Base-by-base conservation (phyloP, 2,113 vertebrate species). In the Centropus bengalensis region DNA sequence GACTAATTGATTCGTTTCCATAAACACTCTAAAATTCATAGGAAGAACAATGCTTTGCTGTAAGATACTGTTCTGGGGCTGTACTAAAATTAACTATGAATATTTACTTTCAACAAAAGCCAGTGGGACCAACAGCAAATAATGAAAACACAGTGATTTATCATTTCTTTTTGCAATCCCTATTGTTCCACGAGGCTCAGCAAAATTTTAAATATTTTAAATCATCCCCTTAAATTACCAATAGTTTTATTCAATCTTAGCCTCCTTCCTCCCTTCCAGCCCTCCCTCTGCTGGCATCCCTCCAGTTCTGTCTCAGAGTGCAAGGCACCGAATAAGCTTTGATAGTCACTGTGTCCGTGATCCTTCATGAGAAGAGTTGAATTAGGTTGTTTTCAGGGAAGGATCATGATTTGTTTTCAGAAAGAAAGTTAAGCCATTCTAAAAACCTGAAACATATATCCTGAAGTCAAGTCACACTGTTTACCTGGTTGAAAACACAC, bases 1-100 rank as follows among this genome's bases (percentile, higher is more conserved):
- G 64, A 74, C 76, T 92, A 91, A 95, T 93, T 89, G 56, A 96
- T 95, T 93, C 28, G 1, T 88, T 94, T 95, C 81, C 91, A 95
- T 89, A 96, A 95, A 93, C 45, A 93, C 14, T 40, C 38, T 74
- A 59, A 80, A 89, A 83, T 44, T 79, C 74, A 16, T 60, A 89
- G 52, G 59, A 91, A 88, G 87, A 91, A 88, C n/a, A 77, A 94
- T 86, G 55, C 75, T 83, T 80, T 94, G 42, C 27, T 56, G 24
- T 51, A 78, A 70, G 68, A 63, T 70, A 80, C 6, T 83, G 47
- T 47, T 94, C 82, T 74, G 82, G n/a, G 66, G 38, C 59, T 30
- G 28, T 59, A 86, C 64, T 16, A 47, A 87, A 95, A 94, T 64
- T 77, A 95, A 74, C 75, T 64, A 52, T 49, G 71, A 95, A 70